Percentiles rank a stretch among this genome's conserved stretches.
phyloP scores from a whole-genome alignment of 2,797 vertebrate genomes.

The Holocentrus rufus region DNA sequence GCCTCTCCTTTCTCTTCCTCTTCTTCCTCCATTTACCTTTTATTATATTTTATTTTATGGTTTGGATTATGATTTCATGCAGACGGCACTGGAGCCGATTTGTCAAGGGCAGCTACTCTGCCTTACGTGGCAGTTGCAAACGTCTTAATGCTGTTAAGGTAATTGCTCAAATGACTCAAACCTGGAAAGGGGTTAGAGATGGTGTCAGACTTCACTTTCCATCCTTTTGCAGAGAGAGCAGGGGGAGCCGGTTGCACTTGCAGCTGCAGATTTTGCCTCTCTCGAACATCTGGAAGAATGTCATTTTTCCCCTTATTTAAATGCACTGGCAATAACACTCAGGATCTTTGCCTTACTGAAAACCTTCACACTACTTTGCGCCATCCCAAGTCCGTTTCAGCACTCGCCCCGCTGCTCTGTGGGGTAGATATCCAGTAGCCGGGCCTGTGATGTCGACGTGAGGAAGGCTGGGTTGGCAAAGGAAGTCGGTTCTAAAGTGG shows the following conservation, averaged over 20 bases:
- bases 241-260: conserved; percentile 56
- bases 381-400: conserved; percentile 56
- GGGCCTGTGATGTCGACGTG: conserved; percentile 49
- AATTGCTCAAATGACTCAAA: conserved; percentile 55
- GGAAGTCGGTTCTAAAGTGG: conserved; percentile 46
- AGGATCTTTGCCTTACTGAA: conserved; percentile 54
- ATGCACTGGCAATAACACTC: conserved; percentile 58
- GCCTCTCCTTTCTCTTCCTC: conserved; percentile 36
- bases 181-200: conserved; percentile 36
- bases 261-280: conserved; percentile 65
- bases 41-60: conserved; percentile 61
- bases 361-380: conserved; percentile 46
- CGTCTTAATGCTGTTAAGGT: conserved; percentile 53
- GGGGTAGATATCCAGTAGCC: conserved; percentile 61
- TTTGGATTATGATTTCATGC: conserved; percentile 54
- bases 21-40: conserved; percentile 57
- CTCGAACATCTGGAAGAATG: conserved; percentile 73
- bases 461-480: conserved; percentile 47
- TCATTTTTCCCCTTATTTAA: conserved; percentile 51
- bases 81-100: conserved; percentile 48
- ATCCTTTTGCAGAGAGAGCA: conserved; percentile 55
- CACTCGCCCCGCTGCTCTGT: conserved; percentile 44
- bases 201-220: conserved; percentile 67
- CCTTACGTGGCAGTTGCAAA: conserved; percentile 51
- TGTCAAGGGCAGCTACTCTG: conserved; percentile 32